These are phyloP conservation scores for Indicator maculatus DNA, from an alignment of 2,113 vertebrate species.

Conservation along the genomic window DNA sequence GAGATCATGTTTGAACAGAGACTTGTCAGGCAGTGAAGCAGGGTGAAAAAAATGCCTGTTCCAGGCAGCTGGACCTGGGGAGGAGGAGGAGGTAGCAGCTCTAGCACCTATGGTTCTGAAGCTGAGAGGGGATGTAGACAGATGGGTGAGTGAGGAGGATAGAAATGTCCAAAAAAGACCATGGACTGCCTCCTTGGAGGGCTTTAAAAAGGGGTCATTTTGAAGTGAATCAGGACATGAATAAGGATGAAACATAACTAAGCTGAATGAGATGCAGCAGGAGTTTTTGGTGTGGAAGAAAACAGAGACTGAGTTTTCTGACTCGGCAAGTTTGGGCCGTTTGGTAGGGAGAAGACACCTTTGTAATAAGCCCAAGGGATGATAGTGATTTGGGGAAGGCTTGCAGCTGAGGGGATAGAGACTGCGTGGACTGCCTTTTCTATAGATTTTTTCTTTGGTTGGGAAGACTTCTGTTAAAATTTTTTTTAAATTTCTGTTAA, in stretches of 20 bases:
- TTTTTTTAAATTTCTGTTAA: neutral
- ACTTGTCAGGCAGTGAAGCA: neutral
- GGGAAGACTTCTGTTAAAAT: neutral
- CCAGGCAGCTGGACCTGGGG: slow-evolving; percentile 3
- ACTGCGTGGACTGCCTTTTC: neutral
- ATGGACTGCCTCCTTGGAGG: neutral
- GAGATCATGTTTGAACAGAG: slow-evolving; percentile 21
- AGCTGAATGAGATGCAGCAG: neutral
- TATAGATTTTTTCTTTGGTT: neutral
- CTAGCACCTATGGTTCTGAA: neutral
- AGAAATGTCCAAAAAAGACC: neutral
- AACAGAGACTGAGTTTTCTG: neutral
- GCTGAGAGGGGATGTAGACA: neutral
- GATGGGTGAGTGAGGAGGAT: neutral
- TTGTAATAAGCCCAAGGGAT: neutral
- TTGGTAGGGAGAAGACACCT: neutral
- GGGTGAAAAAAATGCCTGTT: slow-evolving; percentile 21
- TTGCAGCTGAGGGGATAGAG: neutral
- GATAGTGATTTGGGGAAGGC: neutral
- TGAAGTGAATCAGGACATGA: neutral
- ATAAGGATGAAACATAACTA: neutral
- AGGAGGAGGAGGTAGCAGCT: neutral
- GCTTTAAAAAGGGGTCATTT: neutral
- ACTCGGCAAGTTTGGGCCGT: neutral
- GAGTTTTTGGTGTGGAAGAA: neutral